Percentiles rank a stretch among this genome's conserved stretches.
Conservation (phyloP, 2,888 invertebrate species). For the Ormia ochracea region DNA sequence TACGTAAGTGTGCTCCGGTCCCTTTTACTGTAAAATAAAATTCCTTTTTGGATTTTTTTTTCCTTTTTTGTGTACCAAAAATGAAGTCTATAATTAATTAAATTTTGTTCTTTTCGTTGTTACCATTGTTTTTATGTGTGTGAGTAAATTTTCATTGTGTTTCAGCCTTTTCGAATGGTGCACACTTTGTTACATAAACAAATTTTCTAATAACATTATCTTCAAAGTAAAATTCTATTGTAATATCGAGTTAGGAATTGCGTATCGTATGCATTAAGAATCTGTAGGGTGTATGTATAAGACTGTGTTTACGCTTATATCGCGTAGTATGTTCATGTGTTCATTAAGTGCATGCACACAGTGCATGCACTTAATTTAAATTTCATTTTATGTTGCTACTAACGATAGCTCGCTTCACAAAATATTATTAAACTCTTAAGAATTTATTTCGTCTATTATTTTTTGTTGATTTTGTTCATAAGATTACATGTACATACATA, state of each 20-base stretch:
- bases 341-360: no score
- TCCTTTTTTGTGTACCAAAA: neutral
- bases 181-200: neutral
- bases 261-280: no score
- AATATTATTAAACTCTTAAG: neutral
- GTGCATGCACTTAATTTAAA: neutral
- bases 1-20: neutral
- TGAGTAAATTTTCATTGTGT: constrained; percentile 1
- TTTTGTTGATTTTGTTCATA: neutral
- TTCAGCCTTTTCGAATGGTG: neutral
- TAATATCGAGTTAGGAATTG: no score
- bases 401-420: constrained; percentile 14
- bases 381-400: constrained; percentile 11
- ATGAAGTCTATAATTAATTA: constrained; percentile 58
- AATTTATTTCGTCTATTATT: neutral
- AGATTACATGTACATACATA: no score
- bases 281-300: no score
- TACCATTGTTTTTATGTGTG: constrained; percentile 29
- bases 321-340: no score
- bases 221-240: no score
- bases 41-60: constrained; percentile 15
- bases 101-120: constrained; percentile 59
- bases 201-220: no score
- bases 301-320: no score
- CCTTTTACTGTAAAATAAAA: constrained; percentile 2